Evolutionary conservation across 1,140 invertebrate species (phyloP).

Genomic region (Thaumatotibia leucotreta): DNA sequence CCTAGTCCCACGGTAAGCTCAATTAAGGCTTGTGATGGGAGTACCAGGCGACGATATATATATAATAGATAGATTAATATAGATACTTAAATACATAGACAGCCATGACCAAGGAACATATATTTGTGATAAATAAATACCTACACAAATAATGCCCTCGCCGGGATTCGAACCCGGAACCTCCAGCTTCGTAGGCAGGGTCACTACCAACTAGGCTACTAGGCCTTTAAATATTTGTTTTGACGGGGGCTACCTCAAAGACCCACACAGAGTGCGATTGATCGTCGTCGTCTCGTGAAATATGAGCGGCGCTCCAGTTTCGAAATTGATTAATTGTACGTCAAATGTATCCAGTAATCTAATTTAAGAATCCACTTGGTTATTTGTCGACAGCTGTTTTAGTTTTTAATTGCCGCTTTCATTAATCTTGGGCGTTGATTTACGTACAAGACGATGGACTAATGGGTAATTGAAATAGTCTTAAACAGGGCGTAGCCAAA

Average conservation of each 20-base stretch:
- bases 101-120: too few relatives aligned
- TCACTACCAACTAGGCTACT: too few relatives aligned
- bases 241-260: constrained; percentile 56
- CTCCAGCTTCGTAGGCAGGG: too few relatives aligned
- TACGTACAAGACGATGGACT: constrained; percentile 25
- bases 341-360: constrained; percentile 34
- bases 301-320: constrained; percentile 59
- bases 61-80: too few relatives aligned
- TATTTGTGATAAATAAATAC: too few relatives aligned
- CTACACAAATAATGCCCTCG: too few relatives aligned
- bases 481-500: too few relatives aligned
- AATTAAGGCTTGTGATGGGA: too few relatives aligned
- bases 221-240: constrained; percentile 73
- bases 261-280: constrained; percentile 73
- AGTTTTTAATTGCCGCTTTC: constrained; percentile 49
- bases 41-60: too few relatives aligned
- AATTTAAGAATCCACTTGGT: constrained; percentile 48
- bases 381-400: constrained; percentile 44
- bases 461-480: constrained; percentile 19
- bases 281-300: constrained; percentile 56
- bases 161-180: too few relatives aligned
- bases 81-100: too few relatives aligned
- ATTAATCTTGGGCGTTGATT: constrained; percentile 46
- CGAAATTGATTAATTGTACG: constrained; percentile 69
- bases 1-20: too few relatives aligned